Evolutionary conservation across 2,888 invertebrate genomes (phyloP), one percentile per base, ranked within the genome.

Genomic region (Sinhomidia bicolor): DNA sequence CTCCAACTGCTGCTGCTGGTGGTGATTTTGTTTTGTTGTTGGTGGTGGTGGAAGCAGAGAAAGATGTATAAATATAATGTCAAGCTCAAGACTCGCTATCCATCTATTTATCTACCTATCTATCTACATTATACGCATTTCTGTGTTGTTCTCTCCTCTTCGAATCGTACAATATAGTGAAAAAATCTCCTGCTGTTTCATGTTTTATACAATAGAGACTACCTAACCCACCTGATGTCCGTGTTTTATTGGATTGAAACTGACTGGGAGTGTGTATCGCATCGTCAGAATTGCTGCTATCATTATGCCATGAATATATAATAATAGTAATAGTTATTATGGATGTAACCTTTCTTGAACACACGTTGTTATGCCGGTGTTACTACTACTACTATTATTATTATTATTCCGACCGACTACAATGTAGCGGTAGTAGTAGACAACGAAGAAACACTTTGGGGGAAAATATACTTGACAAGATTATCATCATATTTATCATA

Each of bases 191-290:
- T 62, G 62, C 62, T 65, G 36, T 36, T 32, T 65, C 32, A 65
- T 32, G 65, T 60, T 23, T 65, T 36, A 65, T 62, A 62, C 32
- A 14, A 14, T 47, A 57, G 65, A 32, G 60, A 20, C 65, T 65
- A 36, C 32, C 65, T 32, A 7, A 65, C 44, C 41, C 81, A 81
- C 65, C 62, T 47, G 41, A 62, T 81, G 81, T 81, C 68, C 65
- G 65, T 81, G 68, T 81, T 81, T 81, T 81, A 81, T 81, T 32
- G 65, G 65, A 65, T n/a, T n/a, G n/a, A n/a, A n/a, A 32, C 36
- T 65, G 36, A n/a, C 65, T 65, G 65, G 36, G 65, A 65, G 36
- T 65, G n/a, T n/a, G n/a, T n/a, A n/a, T n/a, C n/a, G n/a, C n/a
- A 65, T 32, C 32, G 65, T 36, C 65, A 65, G 65, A 65, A 65